Evolutionary conservation across 2,113 vertebrate species (phyloP), one percentile per base, ranked within the genome.

Genomic region (Sturnus vulgaris): DNA sequence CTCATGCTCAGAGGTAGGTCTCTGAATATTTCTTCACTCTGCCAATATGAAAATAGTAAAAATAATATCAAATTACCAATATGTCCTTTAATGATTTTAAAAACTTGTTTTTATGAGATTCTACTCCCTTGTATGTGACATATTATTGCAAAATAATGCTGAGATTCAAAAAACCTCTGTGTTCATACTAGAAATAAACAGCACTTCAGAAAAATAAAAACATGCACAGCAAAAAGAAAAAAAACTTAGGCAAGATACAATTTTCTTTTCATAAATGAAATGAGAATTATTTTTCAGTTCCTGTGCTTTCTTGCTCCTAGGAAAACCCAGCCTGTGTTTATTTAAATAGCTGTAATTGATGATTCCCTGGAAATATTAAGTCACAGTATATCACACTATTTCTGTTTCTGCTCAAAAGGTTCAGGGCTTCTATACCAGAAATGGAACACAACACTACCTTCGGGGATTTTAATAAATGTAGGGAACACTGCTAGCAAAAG

Each of bases 381-480:
- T 95, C 91, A 94, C 20, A 1, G 80, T 92, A 92, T 93, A 97
- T 78, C 90, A 86, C 87, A 94, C 61, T 94, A 94, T 94, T 96
- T 93, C 95, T 94, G 93, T 94, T 93, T 93, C 72, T 88, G 75
- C 30, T 88, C 83, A 96, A 97, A 95, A 97, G 95, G 98, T 98
- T 98, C 96, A 97, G 96, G 97, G 94, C 95, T 98, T 97, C 97
- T 97, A 68, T 93, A 97, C 88, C 94, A 97, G 96, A 97, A 98
- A 98, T 97, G 98, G 96, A 98, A 98, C 96, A 98, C 97, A 97
- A 98, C 95, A 96, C 97, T 98, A 98, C 98, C 98, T 98, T 99
- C 93, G 88, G 98, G 98, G 98, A 99, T 98, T 99, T 99, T 99
- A 99, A 99, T 99, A 99, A 99, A 99, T 98, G 98, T 98, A 98